Evolutionary conservation across 2,888 invertebrate species (phyloP).

Genomic region (Pharmacophagus antenor): DNA sequence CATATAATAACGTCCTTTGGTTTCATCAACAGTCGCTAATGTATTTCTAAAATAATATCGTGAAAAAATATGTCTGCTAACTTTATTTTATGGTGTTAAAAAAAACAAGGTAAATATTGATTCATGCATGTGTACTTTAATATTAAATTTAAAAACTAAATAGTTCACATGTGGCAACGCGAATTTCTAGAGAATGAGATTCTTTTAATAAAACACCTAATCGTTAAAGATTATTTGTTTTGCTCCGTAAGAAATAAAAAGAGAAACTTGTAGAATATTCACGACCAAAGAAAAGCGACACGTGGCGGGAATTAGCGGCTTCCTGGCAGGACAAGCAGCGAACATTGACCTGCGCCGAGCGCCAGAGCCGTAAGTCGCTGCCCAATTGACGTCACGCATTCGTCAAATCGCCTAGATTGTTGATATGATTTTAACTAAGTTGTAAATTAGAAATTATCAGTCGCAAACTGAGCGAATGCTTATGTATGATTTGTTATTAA

Average conservation of each 20-base stretch:
- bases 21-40: no score
- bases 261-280: conserved; percentile 39
- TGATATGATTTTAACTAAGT: conserved; percentile 12
- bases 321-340: conserved; percentile 69
- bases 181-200: neutral
- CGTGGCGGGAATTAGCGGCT: conserved; percentile 71
- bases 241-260: conserved; percentile 31
- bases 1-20: no score
- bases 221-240: neutral
- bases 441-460: conserved; percentile 1
- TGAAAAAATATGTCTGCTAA: no score
- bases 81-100: no score
- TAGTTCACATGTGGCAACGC: neutral
- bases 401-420: conserved; percentile 33
- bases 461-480: neutral
- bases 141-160: neutral
- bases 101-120: no score
- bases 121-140: no score
- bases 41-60: no score
- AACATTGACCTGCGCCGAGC: conserved; percentile 55
- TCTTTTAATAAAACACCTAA: neutral
- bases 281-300: conserved; percentile 50
- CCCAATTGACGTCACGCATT: conserved; percentile 35
- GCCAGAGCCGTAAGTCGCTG: conserved; percentile 32
- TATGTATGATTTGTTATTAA: neutral